phyloP scores from a whole-genome alignment of 1,140 invertebrate genomes.

The Lysiphlebus fabarum region DNA sequence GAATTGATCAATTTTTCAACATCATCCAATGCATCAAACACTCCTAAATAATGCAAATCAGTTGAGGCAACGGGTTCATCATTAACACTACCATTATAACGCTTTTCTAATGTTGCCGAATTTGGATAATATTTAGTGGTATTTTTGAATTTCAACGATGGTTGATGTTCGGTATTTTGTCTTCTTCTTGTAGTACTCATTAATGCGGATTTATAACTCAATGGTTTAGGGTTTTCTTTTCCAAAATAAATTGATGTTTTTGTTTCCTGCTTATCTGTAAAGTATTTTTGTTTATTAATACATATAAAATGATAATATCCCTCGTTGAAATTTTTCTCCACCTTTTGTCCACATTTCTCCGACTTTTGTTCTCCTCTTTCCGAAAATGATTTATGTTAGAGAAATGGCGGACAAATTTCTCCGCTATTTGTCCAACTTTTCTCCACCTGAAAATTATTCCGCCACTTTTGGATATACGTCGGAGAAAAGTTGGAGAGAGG shows the following conservation, averaged over 20 bases:
- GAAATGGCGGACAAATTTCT: too few species aligned
- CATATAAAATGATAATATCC: slow-evolving; percentile 28
- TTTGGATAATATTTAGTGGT: slow-evolving; percentile 68
- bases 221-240: slow-evolving; percentile 11
- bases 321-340: too few species aligned
- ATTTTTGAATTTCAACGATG: slow-evolving; percentile 57
- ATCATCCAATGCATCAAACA: slow-evolving; percentile 66
- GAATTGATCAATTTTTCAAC: slow-evolving; percentile 69
- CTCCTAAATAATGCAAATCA: slow-evolving; percentile 74
- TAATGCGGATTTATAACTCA: slow-evolving; percentile 32
- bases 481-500: too few species aligned
- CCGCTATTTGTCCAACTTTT: too few species aligned
- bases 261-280: slow-evolving; percentile 32
- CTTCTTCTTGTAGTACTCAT: slow-evolving; percentile 40
- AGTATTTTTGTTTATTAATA: slow-evolving; percentile 32
- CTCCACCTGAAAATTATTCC: too few species aligned
- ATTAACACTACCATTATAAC: slow-evolving; percentile 54
- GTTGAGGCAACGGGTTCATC: slow-evolving; percentile 56
- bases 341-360: too few species aligned
- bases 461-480: too few species aligned
- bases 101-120: slow-evolving; percentile 58
- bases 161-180: slow-evolving; percentile 55
- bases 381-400: too few species aligned
- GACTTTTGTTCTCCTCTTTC: too few species aligned
- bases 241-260: too few species aligned